Evolutionary conservation across 2,888 invertebrate genomes (phyloP), one percentile per base, ranked within the genome.

Genomic region (Drosophila imparisetae): DNA sequence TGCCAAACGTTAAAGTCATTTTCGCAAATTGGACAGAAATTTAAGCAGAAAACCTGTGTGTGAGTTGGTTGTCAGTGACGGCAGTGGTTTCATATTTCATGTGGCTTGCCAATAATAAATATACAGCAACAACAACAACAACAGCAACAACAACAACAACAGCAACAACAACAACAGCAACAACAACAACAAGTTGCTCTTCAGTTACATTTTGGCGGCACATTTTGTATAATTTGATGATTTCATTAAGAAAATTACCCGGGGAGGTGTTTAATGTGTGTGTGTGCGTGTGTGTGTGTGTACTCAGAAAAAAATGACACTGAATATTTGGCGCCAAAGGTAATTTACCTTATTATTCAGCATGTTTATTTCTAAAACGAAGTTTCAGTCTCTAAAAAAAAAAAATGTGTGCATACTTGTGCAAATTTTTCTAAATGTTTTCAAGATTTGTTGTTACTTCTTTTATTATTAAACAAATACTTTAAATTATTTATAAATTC

Each of bases 211-310:
- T 82, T 85, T 79, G 77, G 66, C 61, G 66, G 84, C 70, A 80
- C 83, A 84, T 81, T 85, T 78, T 75, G 79, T 73, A 76, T 86
- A 85, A 85, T 86, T 85, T 89, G 79, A 89, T 86, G 89, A 89
- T 85, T 89, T 85, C 84, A 85, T 89, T 85, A 81, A 81, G 81
- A 78, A 84, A 86, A 89, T 86, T 78, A 72, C 71, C 64, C 36
- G 21, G 50, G 36, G 38, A 34, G 18, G 32, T 2, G 65, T 50
- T 61, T 53, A 62, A n/a, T 36, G 21, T 34, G 48, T 24, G 15
- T 34, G 29, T 24, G 27, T 1, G 21, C 36, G 21, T 49, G 30
- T 40, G 27, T 2, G 21, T 40, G 38, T 18, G 7, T 45, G 15
- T 24, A 15, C 21, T 24, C 45, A 4, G 15, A 45, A 45, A 45